Percentiles rank a stretch among this genome's conserved stretches.
Evolutionary conservation across 2,113 vertebrate species (phyloP).

Genomic region (Toxostoma redivivum): DNA sequence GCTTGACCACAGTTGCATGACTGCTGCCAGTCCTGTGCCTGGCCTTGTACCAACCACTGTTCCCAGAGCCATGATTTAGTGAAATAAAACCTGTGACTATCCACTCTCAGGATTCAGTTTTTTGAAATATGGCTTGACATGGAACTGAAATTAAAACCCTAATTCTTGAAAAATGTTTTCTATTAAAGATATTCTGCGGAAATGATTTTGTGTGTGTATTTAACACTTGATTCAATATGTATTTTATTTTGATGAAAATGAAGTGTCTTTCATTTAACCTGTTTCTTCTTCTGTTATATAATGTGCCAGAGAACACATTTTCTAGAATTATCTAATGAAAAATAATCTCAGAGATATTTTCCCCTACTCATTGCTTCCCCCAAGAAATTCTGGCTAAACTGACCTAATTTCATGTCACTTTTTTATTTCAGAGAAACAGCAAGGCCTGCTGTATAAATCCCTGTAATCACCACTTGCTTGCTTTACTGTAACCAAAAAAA

Average conservation of each 20-base stretch:
- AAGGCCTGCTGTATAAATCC: not conserved
- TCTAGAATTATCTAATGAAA: not conserved
- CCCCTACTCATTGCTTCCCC: not conserved
- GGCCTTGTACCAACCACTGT: not conserved
- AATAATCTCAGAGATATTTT: not conserved
- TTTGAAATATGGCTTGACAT: not conserved
- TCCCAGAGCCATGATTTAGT: not conserved
- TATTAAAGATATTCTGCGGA: not conserved
- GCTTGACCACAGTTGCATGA: not conserved
- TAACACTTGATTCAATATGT: not conserved
- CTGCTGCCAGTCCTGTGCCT: not conserved
- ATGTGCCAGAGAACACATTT: not conserved
- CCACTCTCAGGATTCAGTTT: not conserved
- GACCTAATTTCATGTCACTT: conserved; percentile 9
- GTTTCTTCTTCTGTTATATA: not conserved
- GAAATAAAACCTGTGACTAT: not conserved
- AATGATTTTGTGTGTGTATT: not conserved
- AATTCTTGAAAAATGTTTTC: not conserved
- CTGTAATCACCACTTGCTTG: not conserved
- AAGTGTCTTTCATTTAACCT: not conserved
- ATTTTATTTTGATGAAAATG: conserved; percentile 8
- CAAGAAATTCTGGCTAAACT: conserved; percentile 13
- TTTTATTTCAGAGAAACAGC: not conserved
- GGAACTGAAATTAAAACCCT: not conserved
- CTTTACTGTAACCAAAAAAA: not conserved